Evolutionary conservation across 2,888 invertebrate species (phyloP).

Genomic region (Lordiphosa andalusiaca): DNA sequence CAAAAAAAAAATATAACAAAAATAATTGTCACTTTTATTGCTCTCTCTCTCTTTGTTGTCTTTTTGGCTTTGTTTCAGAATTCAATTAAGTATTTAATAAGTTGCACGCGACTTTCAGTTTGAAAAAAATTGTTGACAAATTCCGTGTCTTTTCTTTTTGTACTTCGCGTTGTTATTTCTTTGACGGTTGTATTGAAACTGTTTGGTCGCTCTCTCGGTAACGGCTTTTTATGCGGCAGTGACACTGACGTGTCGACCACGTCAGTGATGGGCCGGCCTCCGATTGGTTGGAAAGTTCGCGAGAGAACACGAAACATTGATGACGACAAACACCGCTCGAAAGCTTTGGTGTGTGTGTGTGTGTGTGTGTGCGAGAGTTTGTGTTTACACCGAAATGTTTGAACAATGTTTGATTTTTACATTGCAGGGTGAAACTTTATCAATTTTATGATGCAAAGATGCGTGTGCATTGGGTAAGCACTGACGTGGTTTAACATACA

Average conservation of each 20-base stretch:
- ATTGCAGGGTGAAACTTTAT: slow-evolving; percentile 15
- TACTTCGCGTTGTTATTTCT: slow-evolving; percentile 52
- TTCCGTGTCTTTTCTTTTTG: slow-evolving; percentile 27
- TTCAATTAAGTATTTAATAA: slow-evolving; percentile 10
- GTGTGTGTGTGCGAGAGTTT: too few species aligned
- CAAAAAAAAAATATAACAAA: slow-evolving; percentile 11
- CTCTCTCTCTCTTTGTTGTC: slow-evolving; percentile 38
- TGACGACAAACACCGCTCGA: not conserved
- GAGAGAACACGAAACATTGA: slow-evolving; percentile 3
- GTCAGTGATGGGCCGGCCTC: slow-evolving; percentile 46
- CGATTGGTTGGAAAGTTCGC: too few species aligned
- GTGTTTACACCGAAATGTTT: slow-evolving; percentile 21
- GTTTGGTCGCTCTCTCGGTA: slow-evolving; percentile 64
- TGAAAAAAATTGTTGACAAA: too few species aligned
- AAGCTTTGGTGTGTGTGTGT: too few species aligned
- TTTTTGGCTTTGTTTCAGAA: slow-evolving; percentile 50
- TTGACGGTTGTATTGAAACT: slow-evolving; percentile 76
- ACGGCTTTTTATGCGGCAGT: slow-evolving; percentile 75
- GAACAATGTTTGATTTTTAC: not conserved
- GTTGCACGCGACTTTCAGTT: slow-evolving; percentile 50
- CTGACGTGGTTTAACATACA: too few species aligned
- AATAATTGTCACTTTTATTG: slow-evolving; percentile 43
- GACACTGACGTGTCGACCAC: slow-evolving; percentile 49
- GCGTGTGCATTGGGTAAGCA: too few species aligned
- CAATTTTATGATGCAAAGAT: slow-evolving; percentile 21